Percentiles rank a stretch among this genome's conserved stretches.
Conservation (phyloP, 2,888 invertebrate species). For the Ernsta delagoae region DNA sequence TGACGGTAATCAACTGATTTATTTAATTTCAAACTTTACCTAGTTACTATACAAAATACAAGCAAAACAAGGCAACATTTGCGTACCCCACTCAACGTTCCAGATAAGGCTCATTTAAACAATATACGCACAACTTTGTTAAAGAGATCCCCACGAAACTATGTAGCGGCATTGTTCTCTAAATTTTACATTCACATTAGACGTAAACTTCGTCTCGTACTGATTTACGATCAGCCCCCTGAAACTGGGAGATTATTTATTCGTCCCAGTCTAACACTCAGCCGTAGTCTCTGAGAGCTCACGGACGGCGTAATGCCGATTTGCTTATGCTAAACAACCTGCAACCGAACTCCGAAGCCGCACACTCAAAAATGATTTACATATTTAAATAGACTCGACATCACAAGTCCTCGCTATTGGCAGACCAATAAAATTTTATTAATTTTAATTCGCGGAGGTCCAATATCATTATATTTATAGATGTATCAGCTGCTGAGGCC, state of each 20-base stretch:
- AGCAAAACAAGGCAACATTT: constrained; percentile 37
- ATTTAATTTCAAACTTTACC: too few species aligned
- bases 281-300: constrained; percentile 39
- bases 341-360: constrained; percentile 62
- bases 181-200: constrained; percentile 75
- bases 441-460: constrained; percentile 61
- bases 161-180: constrained; percentile 64
- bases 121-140: constrained; percentile 55
- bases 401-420: constrained; percentile 57
- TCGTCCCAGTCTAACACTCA: constrained; percentile 42
- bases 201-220: constrained; percentile 69
- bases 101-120: constrained; percentile 60
- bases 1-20: too few species aligned
- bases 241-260: constrained; percentile 73
- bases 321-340: constrained; percentile 76
- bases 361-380: constrained; percentile 72
- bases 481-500: constrained; percentile 66
- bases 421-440: constrained; percentile 57
- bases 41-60: constrained; percentile 21
- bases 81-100: constrained; percentile 50
- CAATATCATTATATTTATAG: constrained; percentile 62
- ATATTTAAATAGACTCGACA: constrained; percentile 68
- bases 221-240: constrained; percentile 72
- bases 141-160: constrained; percentile 61
- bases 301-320: constrained; percentile 56